Base-by-base conservation (phyloP, 2,113 vertebrate species). In the Parotia lawesii region DNA sequence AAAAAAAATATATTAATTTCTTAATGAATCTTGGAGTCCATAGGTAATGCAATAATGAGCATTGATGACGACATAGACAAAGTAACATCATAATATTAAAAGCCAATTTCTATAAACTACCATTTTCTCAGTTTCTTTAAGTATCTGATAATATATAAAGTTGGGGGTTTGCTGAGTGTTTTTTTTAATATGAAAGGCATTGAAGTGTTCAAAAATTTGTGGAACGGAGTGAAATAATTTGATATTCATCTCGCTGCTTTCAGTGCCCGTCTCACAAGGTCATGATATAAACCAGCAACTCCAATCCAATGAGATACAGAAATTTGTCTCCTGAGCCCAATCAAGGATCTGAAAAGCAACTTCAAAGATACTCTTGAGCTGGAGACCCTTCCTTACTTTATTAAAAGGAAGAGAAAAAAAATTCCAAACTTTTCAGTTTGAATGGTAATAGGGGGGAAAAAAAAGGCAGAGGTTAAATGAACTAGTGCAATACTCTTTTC, bases 311-410 rank as follows among this genome's bases (percentile, higher is more conserved):
- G 60, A 95, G 62, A 86, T 61, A 71, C 5, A 86, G 13, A 35
- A 14, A n/a, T n/a, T 69, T 64, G 17, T 84, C 86, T 91, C 81
- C 27, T 12, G 71, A 95, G 93, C 11, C 86, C 35, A 93, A 69
- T 92, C 78, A 85, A 92, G 15, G 82, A 61, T 54, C 53, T 47
- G 62, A 94, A 93, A 95, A 87, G 37, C 53, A 91, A 37, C 83
- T 96, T 93, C 88, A 88, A 94, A 92, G 65, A 48, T 69, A 78
- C 24, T 79, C 9, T 13, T 90, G 33, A 74, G 37, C 37, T 65
- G 42, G 53, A 92, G 60, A 85, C 12, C 40, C 21, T 85, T 35
- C 66, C n/a, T 70, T 65, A 86, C 29, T 77, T 74, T 57, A 22
- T 45, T 67, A 50, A 58, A 42, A 69, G 12, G 16, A 74, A 50